Conservation (phyloP, 2,888 invertebrate species). For the Mythimna vitellina region DNA sequence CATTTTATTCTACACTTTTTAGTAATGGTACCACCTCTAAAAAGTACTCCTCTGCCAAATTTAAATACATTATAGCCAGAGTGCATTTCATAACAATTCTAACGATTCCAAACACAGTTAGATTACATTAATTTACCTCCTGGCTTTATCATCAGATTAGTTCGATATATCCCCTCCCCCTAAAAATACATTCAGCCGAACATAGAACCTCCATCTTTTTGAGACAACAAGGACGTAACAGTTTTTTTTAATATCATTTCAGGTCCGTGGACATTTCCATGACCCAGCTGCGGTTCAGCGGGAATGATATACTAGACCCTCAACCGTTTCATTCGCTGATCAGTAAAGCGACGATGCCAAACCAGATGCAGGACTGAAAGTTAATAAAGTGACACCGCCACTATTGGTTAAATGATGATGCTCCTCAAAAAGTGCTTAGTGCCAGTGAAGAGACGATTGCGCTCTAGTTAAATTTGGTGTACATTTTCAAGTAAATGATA, state of each 20-base stretch:
- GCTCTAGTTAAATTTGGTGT: neutral
- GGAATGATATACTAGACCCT: constrained; percentile 55
- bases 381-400: no score
- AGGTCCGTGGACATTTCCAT: constrained; percentile 58
- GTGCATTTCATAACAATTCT: no score
- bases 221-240: neutral
- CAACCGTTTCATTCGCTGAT: constrained; percentile 55
- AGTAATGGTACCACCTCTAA: no score
- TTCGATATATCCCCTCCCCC: no score
- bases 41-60: no score
- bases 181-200: no score
- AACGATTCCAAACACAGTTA: no score
- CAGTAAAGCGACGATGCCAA: constrained; percentile 14
- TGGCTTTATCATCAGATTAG: no score
- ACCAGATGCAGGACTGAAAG: neutral
- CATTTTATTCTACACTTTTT: no score
- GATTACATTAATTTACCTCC: no score
- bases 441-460: neutral
- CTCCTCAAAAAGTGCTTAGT: neutral
- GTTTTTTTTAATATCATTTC: constrained; percentile 23
- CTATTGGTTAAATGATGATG: neutral
- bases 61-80: no score
- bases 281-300: constrained; percentile 42
- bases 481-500: neutral
- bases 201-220: no score